Evolutionary conservation across 2,113 vertebrate species (phyloP).

Genomic region (Carassius gibelio): DNA sequence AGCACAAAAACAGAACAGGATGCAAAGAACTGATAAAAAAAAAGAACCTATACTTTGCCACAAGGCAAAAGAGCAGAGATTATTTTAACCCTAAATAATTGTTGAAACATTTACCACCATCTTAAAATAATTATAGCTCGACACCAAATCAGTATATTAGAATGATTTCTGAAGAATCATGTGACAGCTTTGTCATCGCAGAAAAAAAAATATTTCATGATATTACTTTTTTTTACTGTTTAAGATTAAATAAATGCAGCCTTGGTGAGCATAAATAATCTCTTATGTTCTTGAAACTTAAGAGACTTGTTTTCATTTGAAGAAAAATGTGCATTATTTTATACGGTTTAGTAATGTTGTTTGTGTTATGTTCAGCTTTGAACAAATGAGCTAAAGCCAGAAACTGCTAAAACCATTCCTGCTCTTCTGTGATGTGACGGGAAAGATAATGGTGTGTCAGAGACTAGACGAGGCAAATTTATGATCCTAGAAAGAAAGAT

Average conservation of each 20-base stretch:
- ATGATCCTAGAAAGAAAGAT: slow-evolving; percentile 18
- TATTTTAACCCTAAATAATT: not conserved
- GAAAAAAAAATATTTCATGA: not conserved
- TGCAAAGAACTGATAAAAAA: not conserved
- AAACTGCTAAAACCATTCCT: not conserved
- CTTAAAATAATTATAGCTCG: too few relatives aligned
- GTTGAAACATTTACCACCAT: not conserved
- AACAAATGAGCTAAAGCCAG: not conserved
- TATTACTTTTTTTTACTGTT: not conserved
- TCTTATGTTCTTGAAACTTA: too few relatives aligned
- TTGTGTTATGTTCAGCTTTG: not conserved
- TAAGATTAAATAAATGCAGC: not conserved
- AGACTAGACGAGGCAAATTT: not conserved
- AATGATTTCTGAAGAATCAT: too few relatives aligned
- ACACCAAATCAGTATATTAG: too few relatives aligned
- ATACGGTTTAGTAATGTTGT: not conserved
- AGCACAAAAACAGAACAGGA: not conserved
- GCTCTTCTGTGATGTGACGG: not conserved
- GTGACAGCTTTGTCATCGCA: not conserved
- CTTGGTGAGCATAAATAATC: not conserved
- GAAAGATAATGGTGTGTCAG: not conserved
- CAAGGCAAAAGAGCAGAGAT: not conserved
- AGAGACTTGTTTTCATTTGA: not conserved
- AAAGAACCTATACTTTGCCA: not conserved
- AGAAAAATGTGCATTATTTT: not conserved